A percentile compares a stretch with the other conserved stretches of the same genome.
Evolutionary conservation across 2,113 vertebrate genomes (phyloP).

Genomic region (Sorex araneus): DNA sequence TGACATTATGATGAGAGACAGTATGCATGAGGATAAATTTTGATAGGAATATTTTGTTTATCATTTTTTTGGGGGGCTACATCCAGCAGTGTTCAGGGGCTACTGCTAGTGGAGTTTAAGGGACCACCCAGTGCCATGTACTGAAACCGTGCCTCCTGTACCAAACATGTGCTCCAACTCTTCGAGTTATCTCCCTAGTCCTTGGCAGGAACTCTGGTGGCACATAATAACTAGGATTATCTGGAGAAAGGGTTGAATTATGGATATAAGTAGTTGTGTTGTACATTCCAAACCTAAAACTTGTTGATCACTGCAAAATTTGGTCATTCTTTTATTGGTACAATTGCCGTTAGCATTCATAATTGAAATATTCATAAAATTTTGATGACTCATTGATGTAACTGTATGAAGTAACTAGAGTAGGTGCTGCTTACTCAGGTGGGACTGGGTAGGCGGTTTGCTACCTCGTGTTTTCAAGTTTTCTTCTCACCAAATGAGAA

Average conservation of each 20-base stretch:
- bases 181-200: no score
- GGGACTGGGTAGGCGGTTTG: not conserved
- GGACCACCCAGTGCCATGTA: no score
- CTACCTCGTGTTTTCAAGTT: not conserved
- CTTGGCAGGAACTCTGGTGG: no score
- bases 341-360: not conserved
- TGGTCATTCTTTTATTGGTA: not conserved
- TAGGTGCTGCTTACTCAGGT: not conserved
- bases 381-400: conserved; percentile 5
- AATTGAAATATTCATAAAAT: not conserved
- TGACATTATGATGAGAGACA: not conserved
- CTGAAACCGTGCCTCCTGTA: no score
- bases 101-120: no score
- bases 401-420: not conserved
- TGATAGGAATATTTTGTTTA: not conserved
- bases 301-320: not conserved
- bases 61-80: not conserved
- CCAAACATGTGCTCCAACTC: no score
- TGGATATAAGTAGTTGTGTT: not conserved
- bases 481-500: not conserved
- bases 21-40: not conserved
- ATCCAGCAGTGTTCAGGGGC: not conserved
- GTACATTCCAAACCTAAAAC: not conserved
- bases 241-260: not conserved
- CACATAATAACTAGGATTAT: not conserved